Percentiles rank a stretch among this genome's conserved stretches.
Conservation (phyloP, 2,888 invertebrate species). For the Listrodromus nycthemerus region DNA sequence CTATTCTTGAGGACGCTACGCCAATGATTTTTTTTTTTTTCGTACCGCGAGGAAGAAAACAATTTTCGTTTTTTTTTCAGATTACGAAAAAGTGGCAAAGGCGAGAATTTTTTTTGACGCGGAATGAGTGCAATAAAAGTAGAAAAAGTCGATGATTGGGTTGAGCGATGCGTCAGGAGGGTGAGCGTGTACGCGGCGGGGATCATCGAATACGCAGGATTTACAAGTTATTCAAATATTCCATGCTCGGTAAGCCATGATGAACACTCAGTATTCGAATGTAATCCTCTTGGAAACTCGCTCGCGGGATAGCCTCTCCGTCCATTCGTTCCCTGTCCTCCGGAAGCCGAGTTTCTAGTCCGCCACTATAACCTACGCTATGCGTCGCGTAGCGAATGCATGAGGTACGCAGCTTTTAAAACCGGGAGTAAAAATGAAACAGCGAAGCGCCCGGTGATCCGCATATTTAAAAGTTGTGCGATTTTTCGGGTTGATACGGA, state of each 20-base stretch:
- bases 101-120: neutral
- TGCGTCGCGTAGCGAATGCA: slow-evolving; percentile 37
- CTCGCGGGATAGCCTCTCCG: slow-evolving; percentile 46
- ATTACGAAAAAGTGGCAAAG: neutral
- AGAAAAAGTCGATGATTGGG: slow-evolving; percentile 1
- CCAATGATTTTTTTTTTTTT: neutral
- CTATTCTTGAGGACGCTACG: too few species aligned
- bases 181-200: slow-evolving; percentile 59
- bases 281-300: slow-evolving; percentile 74
- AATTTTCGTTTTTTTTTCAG: neutral
- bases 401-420: slow-evolving; percentile 28
- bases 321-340: slow-evolving; percentile 37
- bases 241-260: slow-evolving; percentile 73
- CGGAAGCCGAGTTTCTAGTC: slow-evolving; percentile 16
- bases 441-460: neutral
- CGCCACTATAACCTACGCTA: slow-evolving; percentile 36
- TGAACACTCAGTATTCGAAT: slow-evolving; percentile 75
- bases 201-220: slow-evolving; percentile 74
- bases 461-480: neutral
- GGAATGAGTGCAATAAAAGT: slow-evolving; percentile 20
- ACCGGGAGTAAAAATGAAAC: neutral
- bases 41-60: neutral
- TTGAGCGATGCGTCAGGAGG: slow-evolving; percentile 45
- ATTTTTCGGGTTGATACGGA: neutral
- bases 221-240: slow-evolving; percentile 79